These are phyloP conservation scores for Pterocles gutturalis DNA, from an alignment of 2,113 vertebrate species.

Conservation along the genomic window DNA sequence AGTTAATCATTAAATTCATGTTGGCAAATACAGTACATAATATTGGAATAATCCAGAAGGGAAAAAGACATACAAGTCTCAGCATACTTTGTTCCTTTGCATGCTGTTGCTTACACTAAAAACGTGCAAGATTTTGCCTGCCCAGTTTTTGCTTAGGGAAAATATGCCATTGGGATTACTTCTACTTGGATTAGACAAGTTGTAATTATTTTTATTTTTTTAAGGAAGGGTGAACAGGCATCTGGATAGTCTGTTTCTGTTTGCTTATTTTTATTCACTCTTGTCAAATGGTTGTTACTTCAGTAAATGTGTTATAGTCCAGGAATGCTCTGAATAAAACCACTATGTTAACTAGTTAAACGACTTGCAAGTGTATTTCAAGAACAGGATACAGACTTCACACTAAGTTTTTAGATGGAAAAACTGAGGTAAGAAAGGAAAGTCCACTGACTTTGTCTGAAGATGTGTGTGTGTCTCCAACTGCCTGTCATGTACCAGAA, in stretches of 20 bases:
- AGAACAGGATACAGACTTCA: not conserved
- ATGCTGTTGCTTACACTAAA: not conserved
- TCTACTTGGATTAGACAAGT: not conserved
- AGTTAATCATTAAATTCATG: not conserved
- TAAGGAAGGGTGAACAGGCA: not conserved
- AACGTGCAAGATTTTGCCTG: not conserved
- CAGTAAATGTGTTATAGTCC: not conserved
- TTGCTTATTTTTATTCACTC: not conserved
- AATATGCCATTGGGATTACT: not conserved
- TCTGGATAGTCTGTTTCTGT: not conserved
- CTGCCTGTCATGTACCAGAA: not conserved
- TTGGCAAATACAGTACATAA: not conserved
- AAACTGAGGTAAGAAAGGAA: not conserved
- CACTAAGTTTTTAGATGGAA: not conserved
- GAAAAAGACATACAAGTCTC: not conserved
- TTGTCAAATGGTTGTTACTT: not conserved
- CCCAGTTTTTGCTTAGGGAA: not conserved
- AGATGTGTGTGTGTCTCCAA: not conserved
- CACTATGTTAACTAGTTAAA: not conserved
- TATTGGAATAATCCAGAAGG: not conserved
- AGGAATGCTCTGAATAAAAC: not conserved
- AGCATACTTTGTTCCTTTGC: not conserved
- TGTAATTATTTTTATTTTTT: not conserved
- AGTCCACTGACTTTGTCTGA: not conserved
- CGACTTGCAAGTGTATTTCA: not conserved